Evolutionary conservation across 2,888 invertebrate genomes (phyloP).

Genomic region (Polylopha cassiicola): DNA sequence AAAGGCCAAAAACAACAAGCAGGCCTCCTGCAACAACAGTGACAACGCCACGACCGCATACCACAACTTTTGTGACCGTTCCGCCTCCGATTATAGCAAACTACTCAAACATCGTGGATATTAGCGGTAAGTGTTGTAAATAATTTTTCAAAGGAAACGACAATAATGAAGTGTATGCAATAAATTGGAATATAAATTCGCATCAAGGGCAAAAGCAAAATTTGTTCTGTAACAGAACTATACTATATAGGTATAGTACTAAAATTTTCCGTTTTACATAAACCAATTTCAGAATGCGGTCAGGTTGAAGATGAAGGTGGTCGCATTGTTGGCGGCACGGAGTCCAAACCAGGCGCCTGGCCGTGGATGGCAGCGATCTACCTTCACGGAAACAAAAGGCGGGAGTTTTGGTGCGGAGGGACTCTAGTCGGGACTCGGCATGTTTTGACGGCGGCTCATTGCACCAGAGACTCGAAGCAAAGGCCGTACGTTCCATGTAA

Average conservation of each 20-base stretch:
- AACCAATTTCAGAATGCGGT: slow-evolving; percentile 84
- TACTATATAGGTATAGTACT: no score
- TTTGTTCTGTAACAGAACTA: no score
- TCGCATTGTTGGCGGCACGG: slow-evolving; percentile 93
- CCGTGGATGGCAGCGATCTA: slow-evolving; percentile 98
- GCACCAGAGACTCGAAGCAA: slow-evolving; percentile 92
- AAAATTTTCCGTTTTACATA: no score
- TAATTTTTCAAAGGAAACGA: no score
- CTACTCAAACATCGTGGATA: slow-evolving; percentile 74
- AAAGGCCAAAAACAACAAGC: slow-evolving; percentile 45
- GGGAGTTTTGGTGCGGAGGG: slow-evolving; percentile 97
- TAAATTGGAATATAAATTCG: no score
- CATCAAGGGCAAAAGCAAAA: no score
- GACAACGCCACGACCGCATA: slow-evolving; percentile 42
- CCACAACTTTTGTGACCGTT: slow-evolving; percentile 69
- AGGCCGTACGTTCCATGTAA: slow-evolving; percentile 82
- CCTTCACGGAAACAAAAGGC: slow-evolving; percentile 88
- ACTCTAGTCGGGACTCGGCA: slow-evolving; percentile 88
- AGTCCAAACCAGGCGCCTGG: slow-evolving; percentile 91
- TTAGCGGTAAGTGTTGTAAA: slow-evolving; percentile 59
- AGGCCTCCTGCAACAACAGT: slow-evolving; percentile 43
- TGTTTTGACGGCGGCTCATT: slow-evolving; percentile 94
- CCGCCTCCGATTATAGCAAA: slow-evolving; percentile 53
- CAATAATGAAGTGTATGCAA: no score
- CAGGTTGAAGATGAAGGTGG: slow-evolving; percentile 89